Evolutionary conservation across 2,797 vertebrate species (phyloP).

Genomic region (Trachops cirrhosus): DNA sequence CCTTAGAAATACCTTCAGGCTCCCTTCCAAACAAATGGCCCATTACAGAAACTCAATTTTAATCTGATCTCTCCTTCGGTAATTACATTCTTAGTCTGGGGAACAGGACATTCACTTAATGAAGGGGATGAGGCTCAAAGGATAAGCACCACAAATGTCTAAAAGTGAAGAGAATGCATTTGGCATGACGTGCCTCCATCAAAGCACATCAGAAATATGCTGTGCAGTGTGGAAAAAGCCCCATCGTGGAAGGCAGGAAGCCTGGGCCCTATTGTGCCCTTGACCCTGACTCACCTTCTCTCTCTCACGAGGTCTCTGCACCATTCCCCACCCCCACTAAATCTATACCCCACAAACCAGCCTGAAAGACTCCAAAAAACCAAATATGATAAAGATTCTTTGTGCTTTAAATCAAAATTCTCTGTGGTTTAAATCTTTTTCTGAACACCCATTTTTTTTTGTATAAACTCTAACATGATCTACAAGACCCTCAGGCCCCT

Average conservation of each 20-base stretch:
- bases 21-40: constrained; percentile 79
- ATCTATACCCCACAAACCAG: neutral
- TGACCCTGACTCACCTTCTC: neutral
- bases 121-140: constrained; percentile 62
- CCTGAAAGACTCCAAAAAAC: neutral
- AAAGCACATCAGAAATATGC: constrained; percentile 3
- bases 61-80: constrained; percentile 77
- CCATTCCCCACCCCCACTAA: neutral
- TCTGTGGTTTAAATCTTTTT: neutral
- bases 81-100: constrained; percentile 73
- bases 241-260: neutral
- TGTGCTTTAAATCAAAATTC: neutral
- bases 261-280: neutral
- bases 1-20: constrained; percentile 79
- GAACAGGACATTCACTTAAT: constrained; percentile 74
- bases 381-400: neutral
- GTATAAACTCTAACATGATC: neutral
- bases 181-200: constrained; percentile 38
- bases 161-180: constrained; percentile 68
- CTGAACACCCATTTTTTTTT: neutral
- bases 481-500: neutral
- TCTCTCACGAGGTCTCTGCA: neutral
- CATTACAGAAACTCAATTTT: constrained; percentile 75
- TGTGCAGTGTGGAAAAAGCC: neutral
- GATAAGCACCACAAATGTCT: constrained; percentile 70